phyloP scores from a whole-genome alignment of 2,888 invertebrate genomes.

The Microctonus hyperodae region DNA sequence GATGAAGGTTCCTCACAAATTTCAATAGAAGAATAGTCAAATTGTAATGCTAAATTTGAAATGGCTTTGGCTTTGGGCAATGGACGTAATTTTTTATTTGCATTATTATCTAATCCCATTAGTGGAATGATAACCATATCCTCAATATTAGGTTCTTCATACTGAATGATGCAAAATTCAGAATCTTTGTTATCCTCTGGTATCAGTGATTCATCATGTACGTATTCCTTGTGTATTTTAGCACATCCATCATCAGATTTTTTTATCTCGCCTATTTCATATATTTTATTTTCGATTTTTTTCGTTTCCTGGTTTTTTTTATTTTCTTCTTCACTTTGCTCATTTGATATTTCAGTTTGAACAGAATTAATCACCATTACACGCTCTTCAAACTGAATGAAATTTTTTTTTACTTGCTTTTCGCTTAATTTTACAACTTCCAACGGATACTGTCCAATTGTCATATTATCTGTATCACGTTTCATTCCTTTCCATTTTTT shows the following conservation, averaged over 20 bases:
- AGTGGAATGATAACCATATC: slow-evolving; percentile 23
- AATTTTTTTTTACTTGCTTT: slow-evolving; percentile 11
- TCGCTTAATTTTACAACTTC: neutral
- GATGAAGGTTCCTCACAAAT: slow-evolving; percentile 41
- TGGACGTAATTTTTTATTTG: neutral
- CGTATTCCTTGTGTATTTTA: neutral
- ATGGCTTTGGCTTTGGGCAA: slow-evolving; percentile 38
- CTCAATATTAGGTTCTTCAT: neutral
- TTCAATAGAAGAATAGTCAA: slow-evolving; percentile 29
- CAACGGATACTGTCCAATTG: neutral
- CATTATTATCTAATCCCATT: neutral
- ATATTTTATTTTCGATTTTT: neutral
- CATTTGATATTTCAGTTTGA: slow-evolving; percentile 13
- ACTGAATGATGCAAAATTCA: slow-evolving; percentile 13
- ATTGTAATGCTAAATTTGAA: slow-evolving; percentile 34
- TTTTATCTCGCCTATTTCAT: slow-evolving; percentile 13
- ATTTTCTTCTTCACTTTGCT: neutral
- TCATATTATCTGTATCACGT: slow-evolving; percentile 1
- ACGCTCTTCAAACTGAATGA: slow-evolving; percentile 41
- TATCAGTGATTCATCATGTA: neutral
- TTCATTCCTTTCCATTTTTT: slow-evolving; percentile 31
- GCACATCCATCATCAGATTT: neutral
- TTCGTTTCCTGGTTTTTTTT: neutral
- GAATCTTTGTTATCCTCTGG: slow-evolving; percentile 10
- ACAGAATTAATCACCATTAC: slow-evolving; percentile 37